Base-by-base conservation (phyloP, 2,888 invertebrate species). In the Caenorhabditis becei region DNA sequence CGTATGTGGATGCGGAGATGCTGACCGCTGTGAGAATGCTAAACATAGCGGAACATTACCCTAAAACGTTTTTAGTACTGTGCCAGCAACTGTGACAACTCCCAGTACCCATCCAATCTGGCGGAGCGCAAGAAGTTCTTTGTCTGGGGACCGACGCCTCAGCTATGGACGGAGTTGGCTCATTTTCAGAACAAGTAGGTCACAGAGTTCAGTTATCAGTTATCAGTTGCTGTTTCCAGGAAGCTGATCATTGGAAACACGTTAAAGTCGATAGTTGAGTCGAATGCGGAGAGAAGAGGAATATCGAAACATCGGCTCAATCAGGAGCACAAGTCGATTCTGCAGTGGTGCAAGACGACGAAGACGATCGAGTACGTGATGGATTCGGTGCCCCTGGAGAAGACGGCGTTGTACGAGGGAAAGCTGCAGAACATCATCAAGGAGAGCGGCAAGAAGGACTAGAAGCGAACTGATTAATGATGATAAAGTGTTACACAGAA, bases 221-320 rank as follows among this genome's bases (percentile, higher is more conserved):
- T 32, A n/a, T n/a, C n/a, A n/a, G n/a, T n/a, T n/a, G n/a, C n/a
- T 59, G 23, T 49, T 80, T 71, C 11, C 69, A 81, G 81, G 61
- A 67, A 66, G 18, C 61, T 81, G 11, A 49, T 81, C 20, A 71
- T 77, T 51, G 81, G 81, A 28, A 81, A 81, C 63, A 81, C 81
- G 2, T 44, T 81, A 58, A 47, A 65, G 53, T 81, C 81, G 16
- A 77, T 81, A 7, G 62, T 77, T 3, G 66, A 61, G 0, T 71
- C 81, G 11, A 44, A 54, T n/a, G 75, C 67, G 5, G 67, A 77
- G 20, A 53, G 51, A 14, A 26, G 23, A 14, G 67, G 66, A 18
- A 20, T 74, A 2, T 26, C 54, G 1, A 77, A 77, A 18, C 49
- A 61, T 10, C 32, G 77, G 3, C 18, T 24, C 11, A 51, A 71